Evolutionary conservation across 2,113 vertebrate species (phyloP).

Genomic region (Larimichthys crocea): DNA sequence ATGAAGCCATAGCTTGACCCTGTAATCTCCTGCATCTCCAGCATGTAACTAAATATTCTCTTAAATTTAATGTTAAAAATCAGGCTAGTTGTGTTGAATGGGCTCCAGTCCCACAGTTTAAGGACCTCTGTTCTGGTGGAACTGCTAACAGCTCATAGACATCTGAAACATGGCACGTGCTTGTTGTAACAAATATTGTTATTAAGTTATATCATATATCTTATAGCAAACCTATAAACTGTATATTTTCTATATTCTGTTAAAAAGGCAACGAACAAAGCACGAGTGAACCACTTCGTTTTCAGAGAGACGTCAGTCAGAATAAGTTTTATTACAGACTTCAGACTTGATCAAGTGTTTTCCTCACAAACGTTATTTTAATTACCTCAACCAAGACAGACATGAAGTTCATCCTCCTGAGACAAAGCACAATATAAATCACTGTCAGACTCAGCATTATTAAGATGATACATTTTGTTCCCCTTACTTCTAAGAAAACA

Average conservation of each 20-base stretch:
- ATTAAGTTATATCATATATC: too few relatives aligned
- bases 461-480: too few relatives aligned
- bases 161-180: too few relatives aligned
- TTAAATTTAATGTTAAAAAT: too few relatives aligned
- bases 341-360: constrained; percentile 26
- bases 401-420: constrained; percentile 23
- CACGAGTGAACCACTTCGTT: not conserved
- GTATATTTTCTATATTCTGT: not conserved
- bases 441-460: not conserved
- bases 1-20: too few relatives aligned
- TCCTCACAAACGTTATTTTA: constrained; percentile 20
- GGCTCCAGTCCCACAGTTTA: too few relatives aligned
- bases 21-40: too few relatives aligned
- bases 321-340: constrained; percentile 2
- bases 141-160: too few relatives aligned
- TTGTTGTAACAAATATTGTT: too few relatives aligned
- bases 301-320: constrained; percentile 2
- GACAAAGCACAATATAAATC: constrained; percentile 8
- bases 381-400: constrained; percentile 17
- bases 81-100: too few relatives aligned
- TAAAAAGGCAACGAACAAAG: not conserved
- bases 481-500: not conserved
- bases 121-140: too few relatives aligned
- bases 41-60: too few relatives aligned
- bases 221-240: not conserved